A percentile compares a stretch with the other conserved stretches of the same genome.
These are phyloP conservation scores for Strix aluco DNA, from an alignment of 2,113 vertebrate genomes.

Conservation along the genomic window DNA sequence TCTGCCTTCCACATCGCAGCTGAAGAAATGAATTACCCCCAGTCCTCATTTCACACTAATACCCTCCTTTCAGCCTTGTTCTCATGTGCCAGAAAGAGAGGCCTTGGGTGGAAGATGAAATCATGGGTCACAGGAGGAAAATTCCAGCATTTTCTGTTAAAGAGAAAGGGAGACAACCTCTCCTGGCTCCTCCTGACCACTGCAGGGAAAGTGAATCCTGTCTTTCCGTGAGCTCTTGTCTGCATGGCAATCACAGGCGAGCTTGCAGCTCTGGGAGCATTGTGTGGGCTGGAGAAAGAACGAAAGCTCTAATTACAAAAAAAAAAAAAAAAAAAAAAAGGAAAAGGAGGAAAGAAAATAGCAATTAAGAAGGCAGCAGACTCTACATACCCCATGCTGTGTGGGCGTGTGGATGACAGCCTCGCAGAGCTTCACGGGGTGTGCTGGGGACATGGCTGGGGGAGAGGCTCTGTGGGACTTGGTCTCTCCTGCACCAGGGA, in stretches of 20 bases:
- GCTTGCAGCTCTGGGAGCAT: background rate
- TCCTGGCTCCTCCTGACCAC: background rate
- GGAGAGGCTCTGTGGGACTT: background rate
- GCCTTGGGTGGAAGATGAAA: background rate
- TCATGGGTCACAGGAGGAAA: background rate
- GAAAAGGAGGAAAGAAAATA: constrained; percentile 5
- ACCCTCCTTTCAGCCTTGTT: background rate
- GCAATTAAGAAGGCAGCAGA: background rate
- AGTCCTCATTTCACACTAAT: background rate
- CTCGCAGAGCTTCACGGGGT: background rate
- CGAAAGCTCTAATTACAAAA: constrained; percentile 8
- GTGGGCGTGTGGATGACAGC: background rate
- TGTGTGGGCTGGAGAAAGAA: constrained; percentile 27
- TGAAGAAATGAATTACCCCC: background rate
- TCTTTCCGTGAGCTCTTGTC: background rate
- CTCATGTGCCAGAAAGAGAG: background rate
- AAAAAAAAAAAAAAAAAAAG: background rate
- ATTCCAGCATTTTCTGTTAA: background rate
- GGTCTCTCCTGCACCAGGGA: background rate
- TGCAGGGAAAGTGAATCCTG: background rate
- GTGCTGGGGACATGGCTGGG: background rate
- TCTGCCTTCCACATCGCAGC: background rate
- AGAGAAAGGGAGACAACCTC: background rate
- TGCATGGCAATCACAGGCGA: background rate
- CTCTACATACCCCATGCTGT: background rate